These are phyloP conservation scores for Protonibea diacanthus DNA, from an alignment of 2,797 vertebrate genomes.

Conservation along the genomic window DNA sequence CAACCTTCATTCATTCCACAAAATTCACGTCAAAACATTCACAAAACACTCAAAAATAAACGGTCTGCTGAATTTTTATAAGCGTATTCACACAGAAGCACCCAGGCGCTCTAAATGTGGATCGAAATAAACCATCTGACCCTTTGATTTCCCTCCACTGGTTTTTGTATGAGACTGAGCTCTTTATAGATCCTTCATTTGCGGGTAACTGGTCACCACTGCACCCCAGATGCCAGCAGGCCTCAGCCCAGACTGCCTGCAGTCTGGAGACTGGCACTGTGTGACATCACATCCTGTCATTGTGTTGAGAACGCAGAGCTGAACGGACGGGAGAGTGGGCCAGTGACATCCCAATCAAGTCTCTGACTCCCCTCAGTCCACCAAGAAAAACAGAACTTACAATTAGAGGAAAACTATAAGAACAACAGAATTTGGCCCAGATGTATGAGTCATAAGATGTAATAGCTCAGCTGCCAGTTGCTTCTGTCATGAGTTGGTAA, in stretches of 20 bases:
- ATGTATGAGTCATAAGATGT: constrained; percentile 51
- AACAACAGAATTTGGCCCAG: constrained; percentile 41
- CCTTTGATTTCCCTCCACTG: constrained; percentile 34
- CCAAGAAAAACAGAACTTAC: constrained; percentile 65
- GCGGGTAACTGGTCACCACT: constrained; percentile 29
- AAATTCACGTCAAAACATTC: constrained; percentile 31
- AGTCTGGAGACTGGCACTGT: constrained; percentile 28
- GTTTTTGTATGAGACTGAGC: constrained; percentile 16
- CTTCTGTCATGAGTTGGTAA: constrained; percentile 35
- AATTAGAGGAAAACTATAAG: constrained; percentile 65
- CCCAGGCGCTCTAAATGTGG: constrained; percentile 25
- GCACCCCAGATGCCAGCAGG: constrained; percentile 26
- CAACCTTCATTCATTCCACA: constrained; percentile 32
- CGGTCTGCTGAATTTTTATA: background rate
- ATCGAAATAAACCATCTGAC: constrained; percentile 34
- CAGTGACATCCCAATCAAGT: constrained; percentile 65
- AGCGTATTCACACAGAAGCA: constrained; percentile 15
- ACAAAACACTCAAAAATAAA: constrained; percentile 46
- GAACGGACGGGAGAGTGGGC: constrained; percentile 36
- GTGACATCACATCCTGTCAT: constrained; percentile 79
- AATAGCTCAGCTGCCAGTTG: constrained; percentile 38
- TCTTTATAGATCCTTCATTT: constrained; percentile 49
- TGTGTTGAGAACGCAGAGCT: constrained; percentile 56
- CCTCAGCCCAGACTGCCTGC: constrained; percentile 21
- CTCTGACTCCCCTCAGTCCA: constrained; percentile 23